Conservation (phyloP, 2,888 invertebrate species). For the Leptopilina syphax region DNA sequence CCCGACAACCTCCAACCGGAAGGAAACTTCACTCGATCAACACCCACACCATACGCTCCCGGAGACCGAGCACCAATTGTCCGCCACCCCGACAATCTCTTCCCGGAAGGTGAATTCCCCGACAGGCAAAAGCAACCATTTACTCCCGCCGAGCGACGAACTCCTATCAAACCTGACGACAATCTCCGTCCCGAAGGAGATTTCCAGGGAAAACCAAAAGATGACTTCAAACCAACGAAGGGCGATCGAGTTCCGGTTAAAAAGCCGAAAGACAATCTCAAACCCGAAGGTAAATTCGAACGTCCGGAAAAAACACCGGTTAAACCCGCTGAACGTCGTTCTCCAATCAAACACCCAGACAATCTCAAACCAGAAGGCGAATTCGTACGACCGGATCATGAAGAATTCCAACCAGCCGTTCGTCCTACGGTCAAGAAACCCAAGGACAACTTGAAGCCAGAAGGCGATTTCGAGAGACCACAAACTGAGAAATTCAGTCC, state of each 20-base stretch:
- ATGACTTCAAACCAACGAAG: slow-evolving; percentile 78
- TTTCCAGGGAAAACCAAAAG: slow-evolving; percentile 76
- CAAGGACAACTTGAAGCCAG: slow-evolving; percentile 69
- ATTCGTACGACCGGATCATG: slow-evolving; percentile 75
- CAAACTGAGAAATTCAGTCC: slow-evolving; percentile 70
- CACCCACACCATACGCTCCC: slow-evolving; percentile 73
- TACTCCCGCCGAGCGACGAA: slow-evolving; percentile 64
- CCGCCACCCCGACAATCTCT: slow-evolving; percentile 71
- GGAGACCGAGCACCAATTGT: slow-evolving; percentile 72
- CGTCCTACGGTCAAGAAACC: slow-evolving; percentile 68
- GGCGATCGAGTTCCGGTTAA: slow-evolving; percentile 70
- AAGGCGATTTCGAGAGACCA: slow-evolving; percentile 65
- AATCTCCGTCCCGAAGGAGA: slow-evolving; percentile 77
- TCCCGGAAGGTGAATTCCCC: slow-evolving; percentile 78
- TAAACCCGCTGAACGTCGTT: slow-evolving; percentile 74
- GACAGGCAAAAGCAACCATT: slow-evolving; percentile 77
- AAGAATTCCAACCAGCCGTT: slow-evolving; percentile 74
- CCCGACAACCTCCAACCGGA: slow-evolving; percentile 78
- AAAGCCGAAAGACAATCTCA: slow-evolving; percentile 77
- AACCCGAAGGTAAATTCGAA: slow-evolving; percentile 74
- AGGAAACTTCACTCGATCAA: slow-evolving; percentile 78
- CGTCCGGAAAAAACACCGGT: slow-evolving; percentile 57
- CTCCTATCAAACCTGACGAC: slow-evolving; percentile 78
- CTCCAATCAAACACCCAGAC: slow-evolving; percentile 71
- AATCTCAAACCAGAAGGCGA: slow-evolving; percentile 78